Conservation (phyloP, 2,797 vertebrate genomes). For the Bufotes viridis region DNA sequence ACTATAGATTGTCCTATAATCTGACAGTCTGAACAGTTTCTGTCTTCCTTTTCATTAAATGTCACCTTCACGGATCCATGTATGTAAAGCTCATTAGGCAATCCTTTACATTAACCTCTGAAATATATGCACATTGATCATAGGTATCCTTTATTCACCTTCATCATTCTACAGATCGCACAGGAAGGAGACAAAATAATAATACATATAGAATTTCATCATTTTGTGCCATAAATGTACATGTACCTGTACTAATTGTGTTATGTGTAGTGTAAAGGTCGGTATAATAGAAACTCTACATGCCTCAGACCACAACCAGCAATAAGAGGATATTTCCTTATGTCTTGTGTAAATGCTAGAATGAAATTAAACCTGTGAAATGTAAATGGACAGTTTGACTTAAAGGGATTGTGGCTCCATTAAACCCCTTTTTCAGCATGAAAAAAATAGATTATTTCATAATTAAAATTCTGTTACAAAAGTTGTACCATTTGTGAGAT, state of each 20-base stretch:
- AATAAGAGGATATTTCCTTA: neutral
- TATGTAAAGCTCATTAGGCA: neutral
- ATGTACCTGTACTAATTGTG: neutral
- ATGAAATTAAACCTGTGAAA: neutral
- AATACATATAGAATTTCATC: neutral
- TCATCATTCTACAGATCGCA: neutral
- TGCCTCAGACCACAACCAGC: neutral
- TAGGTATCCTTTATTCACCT: neutral
- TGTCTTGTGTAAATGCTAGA: neutral
- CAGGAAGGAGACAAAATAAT: neutral
- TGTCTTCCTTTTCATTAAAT: neutral
- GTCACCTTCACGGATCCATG: neutral
- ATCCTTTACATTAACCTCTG: neutral
- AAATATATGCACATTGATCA: neutral
- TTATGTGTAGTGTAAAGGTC: neutral
- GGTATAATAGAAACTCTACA: neutral
- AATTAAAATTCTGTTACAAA: no score
- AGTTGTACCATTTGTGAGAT: no score
- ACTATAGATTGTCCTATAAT: neutral
- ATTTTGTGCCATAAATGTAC: neutral
- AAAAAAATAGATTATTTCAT: no score
- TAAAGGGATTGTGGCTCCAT: no score
- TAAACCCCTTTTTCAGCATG: no score
- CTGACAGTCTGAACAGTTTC: neutral
- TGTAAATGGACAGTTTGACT: neutral